Conservation (phyloP, 2,113 vertebrate genomes). For the Mustela lutreola region DNA sequence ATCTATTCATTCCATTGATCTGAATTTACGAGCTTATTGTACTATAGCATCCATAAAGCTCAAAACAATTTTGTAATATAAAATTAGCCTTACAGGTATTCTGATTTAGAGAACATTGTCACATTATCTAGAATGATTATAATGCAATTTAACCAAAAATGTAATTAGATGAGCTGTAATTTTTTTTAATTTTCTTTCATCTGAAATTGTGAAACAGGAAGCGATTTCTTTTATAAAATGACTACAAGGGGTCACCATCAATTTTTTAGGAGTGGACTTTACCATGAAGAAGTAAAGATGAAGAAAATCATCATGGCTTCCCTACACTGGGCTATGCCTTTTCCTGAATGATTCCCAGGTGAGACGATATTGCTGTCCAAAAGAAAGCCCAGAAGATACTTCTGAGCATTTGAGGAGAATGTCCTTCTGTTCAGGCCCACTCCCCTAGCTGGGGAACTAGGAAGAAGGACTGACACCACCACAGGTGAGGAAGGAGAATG, state of each 20-base stretch:
- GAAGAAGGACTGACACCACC: not conserved
- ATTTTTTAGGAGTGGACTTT: not conserved
- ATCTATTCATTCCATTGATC: not conserved
- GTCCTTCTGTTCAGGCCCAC: too few species aligned
- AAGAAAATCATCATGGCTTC: not conserved
- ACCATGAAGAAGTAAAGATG: not conserved
- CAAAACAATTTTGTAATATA: not conserved
- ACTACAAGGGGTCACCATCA: not conserved
- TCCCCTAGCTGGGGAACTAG: not conserved
- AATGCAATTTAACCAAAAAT: not conserved
- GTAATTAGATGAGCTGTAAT: not conserved
- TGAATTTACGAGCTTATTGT: not conserved
- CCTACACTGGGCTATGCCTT: not conserved
- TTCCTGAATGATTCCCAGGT: not conserved
- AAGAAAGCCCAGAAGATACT: not conserved
- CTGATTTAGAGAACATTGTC: not conserved
- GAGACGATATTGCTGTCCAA: not conserved
- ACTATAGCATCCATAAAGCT: not conserved
- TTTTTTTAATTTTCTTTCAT: not conserved
- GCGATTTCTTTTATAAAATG: not conserved
- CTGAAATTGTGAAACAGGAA: not conserved
- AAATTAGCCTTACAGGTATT: not conserved
- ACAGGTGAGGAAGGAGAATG: not conserved
- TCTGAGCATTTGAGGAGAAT: not conserved
- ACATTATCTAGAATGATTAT: not conserved